phyloP scores from a whole-genome alignment of 2,888 invertebrate genomes.

The Dichetophora obliterata region DNA sequence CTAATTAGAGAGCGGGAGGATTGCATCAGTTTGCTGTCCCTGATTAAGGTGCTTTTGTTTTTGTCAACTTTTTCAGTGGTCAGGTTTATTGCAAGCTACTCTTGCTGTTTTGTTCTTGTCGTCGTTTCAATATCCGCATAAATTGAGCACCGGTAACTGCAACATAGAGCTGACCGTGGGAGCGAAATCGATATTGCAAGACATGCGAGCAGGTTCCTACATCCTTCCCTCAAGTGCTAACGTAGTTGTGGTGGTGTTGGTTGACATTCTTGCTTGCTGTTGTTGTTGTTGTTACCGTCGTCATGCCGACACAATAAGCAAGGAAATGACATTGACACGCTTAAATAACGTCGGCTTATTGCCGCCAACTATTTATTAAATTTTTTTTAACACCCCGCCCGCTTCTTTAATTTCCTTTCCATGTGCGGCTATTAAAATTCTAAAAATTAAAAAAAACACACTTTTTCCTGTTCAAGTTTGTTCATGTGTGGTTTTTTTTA shows the following conservation, averaged over 20 bases:
- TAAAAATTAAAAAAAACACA: neutral
- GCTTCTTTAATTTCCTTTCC: neutral
- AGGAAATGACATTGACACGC: conserved; percentile 10
- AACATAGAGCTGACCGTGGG: conserved; percentile 45
- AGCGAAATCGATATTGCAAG: conserved; percentile 51
- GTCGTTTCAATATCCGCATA: conserved; percentile 42
- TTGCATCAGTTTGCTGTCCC: neutral
- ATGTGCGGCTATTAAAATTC: no score
- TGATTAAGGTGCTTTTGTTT: conserved; percentile 4
- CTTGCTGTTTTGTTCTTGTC: conserved; percentile 22
- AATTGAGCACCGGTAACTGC: neutral
- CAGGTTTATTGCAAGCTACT: conserved; percentile 13
- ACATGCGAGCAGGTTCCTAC: conserved; percentile 3
- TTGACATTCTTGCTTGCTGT: conserved; percentile 3
- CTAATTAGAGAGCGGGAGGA: conserved; percentile 28
- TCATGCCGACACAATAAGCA: neutral
- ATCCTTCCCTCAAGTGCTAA: neutral
- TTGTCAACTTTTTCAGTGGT: conserved; percentile 24
- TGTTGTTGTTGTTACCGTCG: conserved; percentile 2
- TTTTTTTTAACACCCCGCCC: no score
- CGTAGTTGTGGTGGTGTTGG: neutral
- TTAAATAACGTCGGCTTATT: neutral
- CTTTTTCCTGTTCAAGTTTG: no score
- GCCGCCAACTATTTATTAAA: neutral
- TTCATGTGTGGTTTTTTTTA: no score